phyloP scores from a whole-genome alignment of 1,140 invertebrate genomes.

The Eumaeus atala region DNA sequence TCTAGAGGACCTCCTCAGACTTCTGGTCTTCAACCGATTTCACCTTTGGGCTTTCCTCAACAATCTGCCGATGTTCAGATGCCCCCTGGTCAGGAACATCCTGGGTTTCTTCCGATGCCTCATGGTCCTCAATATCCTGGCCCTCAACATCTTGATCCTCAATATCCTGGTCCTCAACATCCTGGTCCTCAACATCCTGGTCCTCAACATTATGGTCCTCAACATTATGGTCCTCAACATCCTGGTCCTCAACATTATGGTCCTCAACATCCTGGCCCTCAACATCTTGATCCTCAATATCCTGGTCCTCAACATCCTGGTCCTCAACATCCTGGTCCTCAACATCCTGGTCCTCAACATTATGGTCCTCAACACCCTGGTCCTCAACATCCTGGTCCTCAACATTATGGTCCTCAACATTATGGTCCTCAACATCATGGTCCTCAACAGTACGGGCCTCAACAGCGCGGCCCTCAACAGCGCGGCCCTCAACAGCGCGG shows the following conservation, averaged over 20 bases:
- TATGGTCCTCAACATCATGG: too few relatives aligned
- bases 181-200: neutral
- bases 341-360: neutral
- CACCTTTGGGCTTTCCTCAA: neutral
- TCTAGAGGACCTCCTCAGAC: neutral
- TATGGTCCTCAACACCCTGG: neutral
- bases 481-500: too few relatives aligned
- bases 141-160: neutral
- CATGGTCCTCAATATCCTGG: neutral
- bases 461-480: too few relatives aligned
- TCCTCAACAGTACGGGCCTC: too few relatives aligned
- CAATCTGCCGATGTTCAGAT: neutral
- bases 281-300: neutral
- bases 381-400: neutral
- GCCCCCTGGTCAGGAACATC: neutral
- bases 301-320: neutral
- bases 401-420: too few relatives aligned
- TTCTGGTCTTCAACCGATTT: neutral
- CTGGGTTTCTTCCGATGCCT: neutral
- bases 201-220: neutral
- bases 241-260: too few relatives aligned
- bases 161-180: neutral
- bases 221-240: neutral
- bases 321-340: slow-evolving; percentile 5
- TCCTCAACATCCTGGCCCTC: slow-evolving; percentile 3